Evolutionary conservation across 2,888 invertebrate genomes (phyloP).

Genomic region (Macrosiphum euphorbiae): DNA sequence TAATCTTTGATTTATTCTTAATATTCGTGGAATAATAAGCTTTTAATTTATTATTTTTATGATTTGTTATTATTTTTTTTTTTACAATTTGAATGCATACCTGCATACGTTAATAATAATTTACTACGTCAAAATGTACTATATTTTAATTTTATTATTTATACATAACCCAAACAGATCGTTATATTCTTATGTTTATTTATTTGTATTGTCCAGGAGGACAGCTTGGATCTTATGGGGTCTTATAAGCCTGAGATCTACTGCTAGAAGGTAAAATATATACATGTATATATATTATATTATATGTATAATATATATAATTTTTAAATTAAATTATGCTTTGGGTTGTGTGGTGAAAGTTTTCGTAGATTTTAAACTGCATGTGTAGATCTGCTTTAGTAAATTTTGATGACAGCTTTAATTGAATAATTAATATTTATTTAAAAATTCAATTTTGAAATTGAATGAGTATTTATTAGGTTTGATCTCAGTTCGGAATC

Average conservation of each 20-base stretch:
- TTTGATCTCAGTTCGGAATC: not conserved
- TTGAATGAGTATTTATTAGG: not conserved
- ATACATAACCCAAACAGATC: conserved; percentile 43
- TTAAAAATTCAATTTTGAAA: not conserved
- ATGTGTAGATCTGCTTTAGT: conserved; percentile 30
- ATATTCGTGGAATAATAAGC: not conserved
- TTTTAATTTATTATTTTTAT: not conserved
- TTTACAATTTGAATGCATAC: not conserved
- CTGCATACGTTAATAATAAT: not conserved
- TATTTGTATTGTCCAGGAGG: conserved; percentile 73
- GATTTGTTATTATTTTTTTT: conserved; percentile 20
- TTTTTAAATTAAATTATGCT: conserved; percentile 37
- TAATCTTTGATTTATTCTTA: not conserved
- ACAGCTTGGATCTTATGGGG: conserved; percentile 78
- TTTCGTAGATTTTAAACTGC: conserved; percentile 40
- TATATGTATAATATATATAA: conserved; percentile 22
- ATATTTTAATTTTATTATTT: conserved; percentile 49
- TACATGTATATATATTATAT: conserved; percentile 68
- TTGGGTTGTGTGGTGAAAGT: conserved; percentile 61
- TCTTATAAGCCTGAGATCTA: conserved; percentile 86
- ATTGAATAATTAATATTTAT: not conserved
- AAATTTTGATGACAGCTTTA: conserved; percentile 18
- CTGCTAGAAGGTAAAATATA: conserved; percentile 79
- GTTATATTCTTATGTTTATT: conserved; percentile 56
- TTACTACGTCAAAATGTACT: conserved; percentile 37